Evolutionary conservation across 2,113 vertebrate species (phyloP), one percentile per base, ranked within the genome.

Genomic region (Pristiophorus japonicus): DNA sequence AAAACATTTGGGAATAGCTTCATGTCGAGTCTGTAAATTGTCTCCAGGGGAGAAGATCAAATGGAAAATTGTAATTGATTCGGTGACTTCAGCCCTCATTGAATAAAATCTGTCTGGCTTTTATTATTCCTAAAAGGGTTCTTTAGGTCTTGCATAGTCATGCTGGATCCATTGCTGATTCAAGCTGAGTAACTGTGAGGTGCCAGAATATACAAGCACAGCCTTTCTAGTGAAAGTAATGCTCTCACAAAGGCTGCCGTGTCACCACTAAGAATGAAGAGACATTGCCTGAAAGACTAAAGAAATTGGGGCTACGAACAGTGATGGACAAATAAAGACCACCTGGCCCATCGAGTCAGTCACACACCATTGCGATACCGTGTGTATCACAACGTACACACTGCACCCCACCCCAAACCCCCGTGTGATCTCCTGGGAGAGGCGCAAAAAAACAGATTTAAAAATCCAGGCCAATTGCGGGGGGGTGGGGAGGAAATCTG

Each of bases 21-120:
- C 85, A 88, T 12, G 24, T 47, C 30, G 47, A 27, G 85, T 14
- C 47, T 55, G 24, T 88, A 88, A 88, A 88, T 47, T 47, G 85
- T 55, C 85, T 55, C 85, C 85, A 55, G 47, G 8, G 45, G 47
- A 59, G 45, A 88, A 55, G 47, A 88, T 90, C 87, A 90, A 90
- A 90, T 16, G 51, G 34, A 90, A 90, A 90, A 90, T 90, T 55
- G 47, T 88, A 14, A 88, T 55, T 90, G 87, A 59, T 90, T 90
- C 62, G 0, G 51, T 59, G 34, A 90, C 55, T 90, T 27, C 45
- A 90, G 30, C 24, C 47, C 87, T 12, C 87, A 16, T 59, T 55
- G 78, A 81, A 81, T 81, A 45, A 81, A 81, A 81, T 81, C 78
- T n/a, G 42, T 81, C 0, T 81, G 78, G 4, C 38, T 81, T 78